Conservation (phyloP, 2,888 invertebrate species). For the Xestia sexstrigata region DNA sequence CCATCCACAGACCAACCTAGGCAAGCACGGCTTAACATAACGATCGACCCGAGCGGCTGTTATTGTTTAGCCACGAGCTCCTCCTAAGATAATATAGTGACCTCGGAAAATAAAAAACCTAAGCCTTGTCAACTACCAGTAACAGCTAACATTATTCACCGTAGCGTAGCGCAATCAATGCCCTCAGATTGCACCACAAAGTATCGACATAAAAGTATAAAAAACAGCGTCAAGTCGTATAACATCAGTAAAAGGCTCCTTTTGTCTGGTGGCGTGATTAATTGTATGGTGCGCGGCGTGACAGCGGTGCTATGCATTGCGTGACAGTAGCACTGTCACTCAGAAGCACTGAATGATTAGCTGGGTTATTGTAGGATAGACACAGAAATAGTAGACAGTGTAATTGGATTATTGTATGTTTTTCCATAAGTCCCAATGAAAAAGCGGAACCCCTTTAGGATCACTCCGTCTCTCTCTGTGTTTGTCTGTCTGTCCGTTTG, state of each 20-base stretch:
- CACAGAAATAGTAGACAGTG: not conserved
- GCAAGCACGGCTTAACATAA: too few species aligned
- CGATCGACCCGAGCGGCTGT: too few species aligned
- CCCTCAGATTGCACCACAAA: conserved; percentile 39
- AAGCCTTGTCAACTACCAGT: not conserved
- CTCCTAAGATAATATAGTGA: not conserved
- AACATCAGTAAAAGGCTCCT: conserved; percentile 70
- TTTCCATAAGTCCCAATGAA: too few species aligned
- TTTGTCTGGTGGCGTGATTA: conserved; percentile 72
- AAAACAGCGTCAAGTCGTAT: conserved; percentile 59
- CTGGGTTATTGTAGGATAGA: conserved; percentile 37
- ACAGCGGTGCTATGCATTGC: conserved; percentile 54
- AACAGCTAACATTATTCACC: not conserved
- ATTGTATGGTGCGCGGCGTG: conserved; percentile 69
- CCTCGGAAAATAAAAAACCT: not conserved
- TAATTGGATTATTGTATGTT: conserved; percentile 17
- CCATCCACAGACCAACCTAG: too few species aligned
- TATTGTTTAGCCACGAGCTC: too few species aligned
- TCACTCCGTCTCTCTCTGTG: too few species aligned
- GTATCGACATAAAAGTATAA: conserved; percentile 47
- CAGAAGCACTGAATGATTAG: conserved; percentile 65
- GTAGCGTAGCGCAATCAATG: conserved; percentile 4
- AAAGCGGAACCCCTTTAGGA: too few species aligned
- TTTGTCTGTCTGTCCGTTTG: too few species aligned
- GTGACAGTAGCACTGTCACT: conserved; percentile 53